Conservation (phyloP, 1,140 invertebrate species). For the Augochlora pura region DNA sequence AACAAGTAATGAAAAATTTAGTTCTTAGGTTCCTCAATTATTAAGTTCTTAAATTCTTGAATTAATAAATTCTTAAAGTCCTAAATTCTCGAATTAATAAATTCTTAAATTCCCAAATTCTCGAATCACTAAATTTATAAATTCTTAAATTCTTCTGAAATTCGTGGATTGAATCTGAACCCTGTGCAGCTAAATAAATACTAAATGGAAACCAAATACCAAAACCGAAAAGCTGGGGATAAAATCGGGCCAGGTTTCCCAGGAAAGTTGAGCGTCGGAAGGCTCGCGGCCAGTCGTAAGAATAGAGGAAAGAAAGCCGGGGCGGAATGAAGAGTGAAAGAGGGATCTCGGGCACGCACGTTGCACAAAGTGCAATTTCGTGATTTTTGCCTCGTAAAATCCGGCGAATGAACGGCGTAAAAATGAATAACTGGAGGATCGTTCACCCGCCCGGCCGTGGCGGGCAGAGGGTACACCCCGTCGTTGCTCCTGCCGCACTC, state of each 20-base stretch:
- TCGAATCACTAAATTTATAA: too few species aligned
- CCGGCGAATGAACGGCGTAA: conserved; percentile 77
- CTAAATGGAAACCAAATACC: too few species aligned
- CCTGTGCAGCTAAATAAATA: too few species aligned
- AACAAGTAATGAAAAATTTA: too few species aligned
- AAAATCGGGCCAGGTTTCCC: not conserved
- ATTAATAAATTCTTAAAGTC: too few species aligned
- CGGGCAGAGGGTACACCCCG: conserved; percentile 20
- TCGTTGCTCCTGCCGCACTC: conserved; percentile 3
- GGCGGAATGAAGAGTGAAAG: conserved; percentile 35
- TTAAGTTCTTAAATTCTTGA: too few species aligned
- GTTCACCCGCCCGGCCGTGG: conserved; percentile 66
- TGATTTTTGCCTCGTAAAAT: conserved; percentile 80
- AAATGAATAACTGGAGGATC: conserved; percentile 77
- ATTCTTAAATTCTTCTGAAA: too few species aligned
- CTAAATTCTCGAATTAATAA: too few species aligned
- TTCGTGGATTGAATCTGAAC: too few species aligned
- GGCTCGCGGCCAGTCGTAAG: conserved; percentile 15
- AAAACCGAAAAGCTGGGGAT: not conserved
- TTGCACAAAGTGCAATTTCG: conserved; percentile 78
- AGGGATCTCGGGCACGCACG: conserved; percentile 42
- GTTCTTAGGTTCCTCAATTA: too few species aligned
- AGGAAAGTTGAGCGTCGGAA: not conserved
- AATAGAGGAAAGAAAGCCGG: conserved; percentile 27
- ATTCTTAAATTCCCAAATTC: too few species aligned